Evolutionary conservation across 2,113 vertebrate species (phyloP).

Genomic region (Nibea albiflora): DNA sequence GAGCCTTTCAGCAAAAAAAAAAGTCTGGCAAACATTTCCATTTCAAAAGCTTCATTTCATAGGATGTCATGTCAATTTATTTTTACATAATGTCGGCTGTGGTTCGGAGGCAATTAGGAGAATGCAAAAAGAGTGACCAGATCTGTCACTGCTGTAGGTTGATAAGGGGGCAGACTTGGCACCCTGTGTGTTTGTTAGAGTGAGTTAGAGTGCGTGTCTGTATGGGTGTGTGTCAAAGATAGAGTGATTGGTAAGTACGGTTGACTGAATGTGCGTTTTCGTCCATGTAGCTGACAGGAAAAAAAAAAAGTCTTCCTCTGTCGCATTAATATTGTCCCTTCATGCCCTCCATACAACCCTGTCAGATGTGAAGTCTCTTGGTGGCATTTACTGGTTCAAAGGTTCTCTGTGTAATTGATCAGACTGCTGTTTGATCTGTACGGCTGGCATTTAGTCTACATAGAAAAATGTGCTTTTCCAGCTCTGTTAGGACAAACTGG

Average conservation of each 20-base stretch:
- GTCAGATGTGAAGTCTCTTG: conserved; percentile 56
- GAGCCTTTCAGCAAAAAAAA: conserved; percentile 46
- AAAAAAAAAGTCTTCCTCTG: conserved; percentile 15
- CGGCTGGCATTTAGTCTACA: conserved; percentile 71
- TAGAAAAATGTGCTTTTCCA: conserved; percentile 41
- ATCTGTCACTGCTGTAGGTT: conserved; percentile 54
- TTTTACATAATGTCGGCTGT: conserved; percentile 61
- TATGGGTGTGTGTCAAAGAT: conserved; percentile 13
- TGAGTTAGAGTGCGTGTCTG: neutral
- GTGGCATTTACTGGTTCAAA: conserved; percentile 74
- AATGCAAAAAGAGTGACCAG: conserved; percentile 40
- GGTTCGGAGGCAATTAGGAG: conserved; percentile 52
- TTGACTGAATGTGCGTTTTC: conserved; percentile 1
- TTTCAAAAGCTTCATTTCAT: conserved; percentile 63
- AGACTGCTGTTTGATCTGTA: conserved; percentile 72
- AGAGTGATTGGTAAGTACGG: neutral
- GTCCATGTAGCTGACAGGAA: neutral
- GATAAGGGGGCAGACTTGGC: conserved; percentile 24
- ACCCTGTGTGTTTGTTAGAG: neutral
- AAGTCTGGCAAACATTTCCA: conserved; percentile 68
- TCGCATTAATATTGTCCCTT: conserved; percentile 47
- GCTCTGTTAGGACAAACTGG: conserved; percentile 38
- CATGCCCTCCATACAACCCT: conserved; percentile 31
- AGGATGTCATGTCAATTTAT: conserved; percentile 63
- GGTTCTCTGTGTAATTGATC: conserved; percentile 75